Base-by-base conservation (phyloP, 2,113 vertebrate genomes). In the Siniperca chuatsi region DNA sequence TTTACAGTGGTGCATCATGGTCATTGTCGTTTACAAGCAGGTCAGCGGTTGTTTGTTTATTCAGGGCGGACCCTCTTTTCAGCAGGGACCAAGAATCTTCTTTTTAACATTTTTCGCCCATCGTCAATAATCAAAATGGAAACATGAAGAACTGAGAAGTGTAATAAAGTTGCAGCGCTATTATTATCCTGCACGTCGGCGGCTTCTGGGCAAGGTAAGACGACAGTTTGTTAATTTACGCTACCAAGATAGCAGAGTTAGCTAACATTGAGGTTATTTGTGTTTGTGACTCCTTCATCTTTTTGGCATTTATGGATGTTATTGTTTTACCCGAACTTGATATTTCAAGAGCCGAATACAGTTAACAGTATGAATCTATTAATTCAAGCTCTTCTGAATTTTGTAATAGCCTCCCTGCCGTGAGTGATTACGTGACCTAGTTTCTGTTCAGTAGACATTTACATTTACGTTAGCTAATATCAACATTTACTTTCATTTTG, bases 1-100 rank as follows among this genome's bases (percentile, higher is more conserved):
- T 70, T 69, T 61, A 1, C 35, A 4, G 79, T 0, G 73, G 18
- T 92, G 91, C 93, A 91, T 88, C 18, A 54, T 61, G 94, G 94
- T 48, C 20, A 77, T 78, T 68, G 91, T 83, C 65, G 93, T 93
- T 65, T 46, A 2, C 0, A 0, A 4, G 13, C 2, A 29, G 15
- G 0, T 65, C 10, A 16, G 10, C 1, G 11, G 37, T 55, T 74
- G 70, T 90, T 92, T 86, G 84, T 89, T 81, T 83, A 55, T 77
- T 61, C 33, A 61, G 73, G 83, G 85, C 78, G 83, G 81, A 68
- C 57, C 35, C 48, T 86, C 29, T 33, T 5, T 74, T 23, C 66
- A 4, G 60, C 61, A 35, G 72, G 7, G 71, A 8, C 2, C 3
- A 4, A 48, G 12, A 15, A 6, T 29, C 6, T 64, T 9, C 25